Conservation (phyloP, 2,888 invertebrate species). For the Eupithecia insigniata region DNA sequence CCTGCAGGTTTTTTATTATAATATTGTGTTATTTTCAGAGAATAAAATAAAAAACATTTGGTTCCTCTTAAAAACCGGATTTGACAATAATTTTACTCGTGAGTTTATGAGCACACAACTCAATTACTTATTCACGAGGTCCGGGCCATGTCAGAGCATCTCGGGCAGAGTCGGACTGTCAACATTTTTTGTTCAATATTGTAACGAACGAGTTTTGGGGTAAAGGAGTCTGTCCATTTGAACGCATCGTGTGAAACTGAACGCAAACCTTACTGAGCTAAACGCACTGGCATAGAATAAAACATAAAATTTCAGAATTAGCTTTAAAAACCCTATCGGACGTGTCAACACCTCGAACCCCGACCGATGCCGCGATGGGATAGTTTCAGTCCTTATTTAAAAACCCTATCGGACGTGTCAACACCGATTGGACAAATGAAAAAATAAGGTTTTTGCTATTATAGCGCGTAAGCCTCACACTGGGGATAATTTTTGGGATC, state of each 20-base stretch:
- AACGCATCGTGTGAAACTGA: not conserved
- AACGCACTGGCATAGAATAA: not conserved
- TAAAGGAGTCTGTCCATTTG: not conserved
- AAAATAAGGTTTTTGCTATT: too few relatives aligned
- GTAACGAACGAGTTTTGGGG: constrained; percentile 5
- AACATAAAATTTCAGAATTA: not conserved
- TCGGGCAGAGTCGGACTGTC: not conserved
- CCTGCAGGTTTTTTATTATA: too few relatives aligned
- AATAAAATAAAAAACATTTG: not conserved
- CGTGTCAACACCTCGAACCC: too few relatives aligned
- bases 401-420: not conserved
- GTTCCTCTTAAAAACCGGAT: not conserved
- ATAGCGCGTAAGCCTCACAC: too few relatives aligned
- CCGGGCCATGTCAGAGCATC: not conserved
- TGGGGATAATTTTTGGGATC: too few relatives aligned
- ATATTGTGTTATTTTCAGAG: too few relatives aligned
- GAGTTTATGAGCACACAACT: constrained; percentile 3
- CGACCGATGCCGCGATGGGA: too few relatives aligned
- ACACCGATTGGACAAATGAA: too few relatives aligned
- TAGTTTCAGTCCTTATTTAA: too few relatives aligned
- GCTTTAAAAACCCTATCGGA: too few relatives aligned
- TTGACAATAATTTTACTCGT: not conserved
- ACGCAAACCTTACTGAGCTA: not conserved
- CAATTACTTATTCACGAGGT: constrained; percentile 5
- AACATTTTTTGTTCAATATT: constrained; percentile 11